Evolutionary conservation across 64 coral and sea anemone genomes (phyloP).

Genomic region (Stichodactyla helianthus): DNA sequence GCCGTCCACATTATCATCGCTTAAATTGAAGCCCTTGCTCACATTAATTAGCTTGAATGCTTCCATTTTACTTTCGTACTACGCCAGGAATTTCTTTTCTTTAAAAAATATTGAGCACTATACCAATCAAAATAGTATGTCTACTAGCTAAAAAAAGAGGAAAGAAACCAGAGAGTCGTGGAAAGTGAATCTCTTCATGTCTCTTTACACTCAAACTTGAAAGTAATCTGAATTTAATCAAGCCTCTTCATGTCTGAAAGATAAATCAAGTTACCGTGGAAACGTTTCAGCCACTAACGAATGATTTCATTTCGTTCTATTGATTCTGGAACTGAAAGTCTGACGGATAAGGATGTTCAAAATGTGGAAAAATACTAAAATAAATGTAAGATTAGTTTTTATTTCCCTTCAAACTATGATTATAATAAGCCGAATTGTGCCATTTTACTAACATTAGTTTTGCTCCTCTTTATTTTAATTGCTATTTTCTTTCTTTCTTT

Average conservation of each 20-base stretch:
- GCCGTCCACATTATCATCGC: not conserved
- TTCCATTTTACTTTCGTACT: not conserved
- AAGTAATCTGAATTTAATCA: not conserved
- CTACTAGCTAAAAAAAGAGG: not conserved
- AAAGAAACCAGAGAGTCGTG: not conserved
- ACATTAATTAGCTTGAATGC: not conserved
- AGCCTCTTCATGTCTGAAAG: not conserved
- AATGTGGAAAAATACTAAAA: not conserved
- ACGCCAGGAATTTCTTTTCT: not conserved
- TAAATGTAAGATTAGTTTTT: not conserved
- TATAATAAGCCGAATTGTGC: too few species aligned
- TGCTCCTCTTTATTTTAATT: too few species aligned
- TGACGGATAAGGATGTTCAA: not conserved
- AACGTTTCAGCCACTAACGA: not conserved
- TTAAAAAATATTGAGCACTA: not conserved
- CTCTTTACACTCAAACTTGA: not conserved
- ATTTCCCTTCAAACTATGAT: not conserved
- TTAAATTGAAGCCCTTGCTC: constrained; percentile 1
- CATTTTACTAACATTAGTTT: too few species aligned
- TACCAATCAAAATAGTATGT: too few species aligned
- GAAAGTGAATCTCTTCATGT: not conserved
- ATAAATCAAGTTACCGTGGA: not conserved
- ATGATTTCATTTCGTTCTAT: too few species aligned
- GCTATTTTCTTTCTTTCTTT: too few species aligned
- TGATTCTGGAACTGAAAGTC: not conserved